Evolutionary conservation across 2,113 vertebrate species (phyloP).

Genomic region (Paralichthys olivaceus): DNA sequence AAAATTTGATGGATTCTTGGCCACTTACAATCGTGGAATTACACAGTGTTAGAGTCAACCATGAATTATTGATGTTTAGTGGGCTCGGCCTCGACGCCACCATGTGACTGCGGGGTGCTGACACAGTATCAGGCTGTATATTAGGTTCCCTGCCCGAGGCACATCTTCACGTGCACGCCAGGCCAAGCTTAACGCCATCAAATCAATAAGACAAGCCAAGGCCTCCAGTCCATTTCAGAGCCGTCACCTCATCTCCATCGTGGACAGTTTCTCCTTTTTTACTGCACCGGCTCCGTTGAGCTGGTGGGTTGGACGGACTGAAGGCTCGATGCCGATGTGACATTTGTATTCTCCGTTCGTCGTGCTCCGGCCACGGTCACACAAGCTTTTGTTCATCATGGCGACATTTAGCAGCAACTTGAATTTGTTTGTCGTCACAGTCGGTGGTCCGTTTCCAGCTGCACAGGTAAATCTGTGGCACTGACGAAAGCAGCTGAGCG

Average conservation of each 20-base stretch:
- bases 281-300: background rate
- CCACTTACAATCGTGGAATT: conserved; percentile 69
- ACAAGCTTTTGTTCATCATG: background rate
- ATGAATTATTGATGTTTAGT: conserved; percentile 71
- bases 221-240: conserved; percentile 14
- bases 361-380: no score
- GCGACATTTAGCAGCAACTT: background rate
- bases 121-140: conserved; percentile 41
- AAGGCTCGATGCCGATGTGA: conserved; percentile 33
- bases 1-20: conserved; percentile 68
- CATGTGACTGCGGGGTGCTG: conserved; percentile 32
- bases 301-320: background rate
- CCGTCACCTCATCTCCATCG: conserved; percentile 28
- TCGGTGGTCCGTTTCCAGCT: no score
- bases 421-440: no score
- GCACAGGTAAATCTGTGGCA: no score
- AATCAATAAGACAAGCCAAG: conserved; percentile 51
- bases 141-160: conserved; percentile 44
- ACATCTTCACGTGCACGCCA: conserved; percentile 20
- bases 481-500: no score
- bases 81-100: conserved; percentile 25
- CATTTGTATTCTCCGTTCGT: conserved; percentile 29
- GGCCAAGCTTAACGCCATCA: conserved; percentile 20
- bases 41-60: conserved; percentile 70
- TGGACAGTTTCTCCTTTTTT: conserved; percentile 29